Evolutionary conservation across 1,140 invertebrate species (phyloP).

Genomic region (Acromyrmex echinatior): DNA sequence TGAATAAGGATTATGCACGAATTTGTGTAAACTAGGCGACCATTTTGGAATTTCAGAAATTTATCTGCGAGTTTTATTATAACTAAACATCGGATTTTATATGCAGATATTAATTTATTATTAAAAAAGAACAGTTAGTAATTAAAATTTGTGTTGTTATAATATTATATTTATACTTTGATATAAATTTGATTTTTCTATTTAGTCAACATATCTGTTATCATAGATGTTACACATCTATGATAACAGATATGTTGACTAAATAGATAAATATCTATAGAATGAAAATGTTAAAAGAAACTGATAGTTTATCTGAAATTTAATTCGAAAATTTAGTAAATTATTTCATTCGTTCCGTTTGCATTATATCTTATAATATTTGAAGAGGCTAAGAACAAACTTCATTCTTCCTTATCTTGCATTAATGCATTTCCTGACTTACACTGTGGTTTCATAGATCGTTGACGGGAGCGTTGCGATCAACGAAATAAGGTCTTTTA

Average conservation of each 20-base stretch:
- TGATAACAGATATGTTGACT: no score
- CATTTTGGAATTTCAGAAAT: neutral
- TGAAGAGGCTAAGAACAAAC: neutral
- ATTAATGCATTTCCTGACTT: constrained; percentile 30
- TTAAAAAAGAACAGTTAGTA: no score
- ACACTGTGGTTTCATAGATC: constrained; percentile 10
- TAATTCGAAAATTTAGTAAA: no score
- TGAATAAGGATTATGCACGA: neutral
- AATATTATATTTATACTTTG: no score
- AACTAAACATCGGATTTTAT: no score
- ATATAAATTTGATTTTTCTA: no score
- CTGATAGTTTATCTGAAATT: neutral
- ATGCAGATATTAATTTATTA: no score
- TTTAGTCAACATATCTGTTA: no score
- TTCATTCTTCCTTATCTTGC: constrained; percentile 30
- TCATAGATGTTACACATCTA: no score
- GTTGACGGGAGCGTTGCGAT: constrained; percentile 7
- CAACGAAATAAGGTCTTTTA: constrained; percentile 22
- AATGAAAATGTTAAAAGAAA: neutral
- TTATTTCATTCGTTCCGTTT: neutral
- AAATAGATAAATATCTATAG: neutral
- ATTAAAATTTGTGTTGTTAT: no score
- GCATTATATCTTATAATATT: neutral
- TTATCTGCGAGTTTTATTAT: neutral
- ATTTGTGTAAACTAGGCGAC: neutral